phyloP scores from a whole-genome alignment of 2,888 invertebrate species.

The Noctua fimbriata region DNA sequence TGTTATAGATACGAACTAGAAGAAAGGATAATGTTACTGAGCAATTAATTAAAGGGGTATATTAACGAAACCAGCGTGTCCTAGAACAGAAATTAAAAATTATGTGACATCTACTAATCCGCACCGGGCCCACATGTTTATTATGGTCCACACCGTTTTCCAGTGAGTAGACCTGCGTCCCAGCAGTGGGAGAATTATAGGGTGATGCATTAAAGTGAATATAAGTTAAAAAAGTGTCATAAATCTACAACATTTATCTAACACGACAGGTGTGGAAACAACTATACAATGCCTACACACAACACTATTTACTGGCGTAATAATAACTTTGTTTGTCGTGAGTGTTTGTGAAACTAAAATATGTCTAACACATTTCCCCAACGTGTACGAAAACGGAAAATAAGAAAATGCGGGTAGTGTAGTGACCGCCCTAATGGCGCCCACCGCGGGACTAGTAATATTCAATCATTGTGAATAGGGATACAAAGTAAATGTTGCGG shows the following conservation, averaged over 20 bases:
- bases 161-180: neutral
- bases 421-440: constrained; percentile 56
- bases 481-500: constrained; percentile 15
- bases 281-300: neutral
- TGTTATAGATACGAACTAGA: neutral
- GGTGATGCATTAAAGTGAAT: neutral
- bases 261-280: constrained; percentile 19
- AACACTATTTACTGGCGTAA: constrained; percentile 29
- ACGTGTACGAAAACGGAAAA: constrained; percentile 48
- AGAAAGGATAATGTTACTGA: neutral
- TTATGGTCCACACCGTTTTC: neutral
- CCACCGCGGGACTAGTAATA: constrained; percentile 48
- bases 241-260: neutral
- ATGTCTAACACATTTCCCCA: constrained; percentile 44
- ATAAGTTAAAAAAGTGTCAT: neutral
- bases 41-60: neutral
- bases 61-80: neutral
- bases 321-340: constrained; percentile 54
- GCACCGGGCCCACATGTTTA: neutral
- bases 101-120: neutral
- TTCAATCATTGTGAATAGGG: constrained; percentile 43
- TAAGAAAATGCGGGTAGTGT: constrained; percentile 52
- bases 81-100: neutral
- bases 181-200: no score
- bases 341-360: constrained; percentile 54